Evolutionary conservation across 1,140 invertebrate genomes (phyloP).

Genomic region (Bombus balteatus): DNA sequence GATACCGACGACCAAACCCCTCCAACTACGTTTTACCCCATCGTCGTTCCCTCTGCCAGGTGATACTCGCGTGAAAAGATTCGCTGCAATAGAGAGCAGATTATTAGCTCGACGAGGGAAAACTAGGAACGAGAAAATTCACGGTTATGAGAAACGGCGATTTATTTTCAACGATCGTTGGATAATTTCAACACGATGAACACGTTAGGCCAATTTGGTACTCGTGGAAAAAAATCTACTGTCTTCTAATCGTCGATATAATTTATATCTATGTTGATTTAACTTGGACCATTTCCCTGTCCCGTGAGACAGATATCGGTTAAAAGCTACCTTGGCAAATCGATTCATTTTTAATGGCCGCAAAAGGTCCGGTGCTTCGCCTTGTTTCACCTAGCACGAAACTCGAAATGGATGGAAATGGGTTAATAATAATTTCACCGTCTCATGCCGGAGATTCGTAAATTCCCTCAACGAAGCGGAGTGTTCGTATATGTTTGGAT

Average conservation of each 20-base stretch:
- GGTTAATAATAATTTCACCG: conserved; percentile 34
- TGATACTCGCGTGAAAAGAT: conserved; percentile 17
- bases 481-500: background rate
- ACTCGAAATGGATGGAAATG: conserved; percentile 2
- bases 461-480: background rate
- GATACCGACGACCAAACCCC: background rate
- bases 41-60: conserved; percentile 9
- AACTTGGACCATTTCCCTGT: background rate
- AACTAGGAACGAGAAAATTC: background rate
- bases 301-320: background rate
- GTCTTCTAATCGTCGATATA: background rate
- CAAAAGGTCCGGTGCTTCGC: background rate
- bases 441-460: conserved; percentile 13
- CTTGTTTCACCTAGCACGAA: background rate
- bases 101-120: background rate
- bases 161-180: background rate
- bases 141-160: background rate
- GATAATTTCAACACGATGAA: background rate
- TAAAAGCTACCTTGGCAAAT: background rate
- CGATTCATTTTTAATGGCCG: conserved; percentile 9
- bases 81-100: background rate
- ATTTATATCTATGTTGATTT: background rate
- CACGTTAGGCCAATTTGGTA: background rate
- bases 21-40: conserved; percentile 4
- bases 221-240: background rate